Conservation (phyloP, 2,888 invertebrate genomes). For the Clunio marinus region DNA sequence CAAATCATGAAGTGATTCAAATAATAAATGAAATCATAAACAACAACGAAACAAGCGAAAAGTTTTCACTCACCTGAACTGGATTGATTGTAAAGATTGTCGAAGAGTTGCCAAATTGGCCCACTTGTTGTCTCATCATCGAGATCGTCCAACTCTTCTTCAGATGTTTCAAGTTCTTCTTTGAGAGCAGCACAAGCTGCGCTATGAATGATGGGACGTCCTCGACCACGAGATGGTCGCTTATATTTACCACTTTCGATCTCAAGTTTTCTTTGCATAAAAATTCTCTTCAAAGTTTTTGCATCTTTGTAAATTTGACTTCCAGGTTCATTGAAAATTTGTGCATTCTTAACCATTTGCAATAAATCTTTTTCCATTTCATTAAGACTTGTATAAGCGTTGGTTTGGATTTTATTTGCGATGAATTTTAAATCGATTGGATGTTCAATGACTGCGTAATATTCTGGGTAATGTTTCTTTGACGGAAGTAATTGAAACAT, state of each 20-base stretch:
- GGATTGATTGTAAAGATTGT: constrained; percentile 67
- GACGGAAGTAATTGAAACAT: constrained; percentile 90
- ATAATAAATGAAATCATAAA: constrained; percentile 15
- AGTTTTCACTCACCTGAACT: constrained; percentile 51
- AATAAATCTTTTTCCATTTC: constrained; percentile 88
- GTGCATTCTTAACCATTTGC: constrained; percentile 91
- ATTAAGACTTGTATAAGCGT: constrained; percentile 68
- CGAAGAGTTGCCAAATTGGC: constrained; percentile 87
- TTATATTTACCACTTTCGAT: constrained; percentile 64
- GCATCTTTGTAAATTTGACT: constrained; percentile 96
- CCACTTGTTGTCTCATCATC: constrained; percentile 60
- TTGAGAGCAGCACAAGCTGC: constrained; percentile 51
- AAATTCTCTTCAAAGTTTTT: constrained; percentile 65
- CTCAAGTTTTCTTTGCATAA: constrained; percentile 64
- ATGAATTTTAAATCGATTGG: constrained; percentile 94
- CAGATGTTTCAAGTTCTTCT: constrained; percentile 59
- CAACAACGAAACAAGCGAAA: not conserved
- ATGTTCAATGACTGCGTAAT: constrained; percentile 87
- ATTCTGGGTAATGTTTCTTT: constrained; percentile 89
- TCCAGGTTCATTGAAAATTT: constrained; percentile 92
- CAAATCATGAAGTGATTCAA: constrained; percentile 40
- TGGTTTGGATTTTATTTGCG: constrained; percentile 83
- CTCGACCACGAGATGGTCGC: constrained; percentile 62
- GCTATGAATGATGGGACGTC: constrained; percentile 54
- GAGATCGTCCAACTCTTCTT: constrained; percentile 61